Conservation (phyloP, 2,113 vertebrate species). For the Ophthalmolycus amberensis region DNA sequence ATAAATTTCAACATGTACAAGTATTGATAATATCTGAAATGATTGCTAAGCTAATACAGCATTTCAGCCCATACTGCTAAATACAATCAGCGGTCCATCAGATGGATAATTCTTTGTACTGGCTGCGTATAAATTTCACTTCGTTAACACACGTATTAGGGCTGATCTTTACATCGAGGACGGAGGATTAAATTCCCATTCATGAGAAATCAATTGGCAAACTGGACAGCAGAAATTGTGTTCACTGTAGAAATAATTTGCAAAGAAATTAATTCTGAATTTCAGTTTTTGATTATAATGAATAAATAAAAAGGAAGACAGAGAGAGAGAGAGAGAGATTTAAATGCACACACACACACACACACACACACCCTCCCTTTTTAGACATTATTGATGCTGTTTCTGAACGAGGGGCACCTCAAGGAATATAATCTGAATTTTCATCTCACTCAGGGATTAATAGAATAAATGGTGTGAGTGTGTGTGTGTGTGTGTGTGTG, state of each 20-base stretch:
- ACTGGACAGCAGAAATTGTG: constrained; percentile 42
- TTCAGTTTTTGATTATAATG: constrained; percentile 53
- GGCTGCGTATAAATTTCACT: constrained; percentile 43
- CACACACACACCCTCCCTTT: constrained; percentile 44
- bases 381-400: constrained; percentile 76
- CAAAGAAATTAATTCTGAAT: constrained; percentile 45
- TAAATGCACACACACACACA: constrained; percentile 17
- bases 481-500: constrained; percentile 41
- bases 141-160: constrained; percentile 51
- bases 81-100: constrained; percentile 41
- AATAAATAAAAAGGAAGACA: not conserved
- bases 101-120: constrained; percentile 13
- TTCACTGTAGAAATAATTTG: constrained; percentile 41
- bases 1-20: not conserved
- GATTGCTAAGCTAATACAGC: constrained; percentile 21
- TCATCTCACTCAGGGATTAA: constrained; percentile 81
- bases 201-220: constrained; percentile 56
- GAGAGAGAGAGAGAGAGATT: not conserved
- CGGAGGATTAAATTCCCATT: constrained; percentile 44
- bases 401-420: constrained; percentile 74
- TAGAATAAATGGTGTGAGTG: constrained; percentile 75
- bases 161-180: constrained; percentile 25
- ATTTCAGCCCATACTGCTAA: constrained; percentile 38
- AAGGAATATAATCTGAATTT: constrained; percentile 81
- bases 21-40: constrained; percentile 51